phyloP scores from a whole-genome alignment of 2,888 invertebrate genomes.

The Chrysotoxum bicinctum region DNA sequence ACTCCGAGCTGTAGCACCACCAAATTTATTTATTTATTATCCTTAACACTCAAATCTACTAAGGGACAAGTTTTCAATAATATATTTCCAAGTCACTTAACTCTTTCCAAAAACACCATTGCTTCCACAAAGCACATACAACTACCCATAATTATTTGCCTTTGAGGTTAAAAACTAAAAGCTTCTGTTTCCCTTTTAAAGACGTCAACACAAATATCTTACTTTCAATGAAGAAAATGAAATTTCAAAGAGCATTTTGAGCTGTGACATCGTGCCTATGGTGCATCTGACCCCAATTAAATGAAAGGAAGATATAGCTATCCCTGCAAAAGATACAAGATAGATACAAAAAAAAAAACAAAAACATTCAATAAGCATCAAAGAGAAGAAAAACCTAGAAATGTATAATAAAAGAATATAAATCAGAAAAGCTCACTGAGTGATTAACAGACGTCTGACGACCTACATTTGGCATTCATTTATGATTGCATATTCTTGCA shows the following conservation, averaged over 20 bases:
- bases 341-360: too few relatives aligned
- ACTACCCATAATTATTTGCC: background rate
- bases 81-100: too few relatives aligned
- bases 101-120: too few relatives aligned
- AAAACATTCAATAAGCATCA: slow-evolving; percentile 37
- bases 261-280: background rate
- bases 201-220: background rate
- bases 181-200: background rate
- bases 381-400: slow-evolving; percentile 37
- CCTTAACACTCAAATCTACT: too few relatives aligned
- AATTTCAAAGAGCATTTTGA: slow-evolving; percentile 5
- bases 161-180: background rate
- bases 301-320: background rate
- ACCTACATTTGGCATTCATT: slow-evolving; percentile 43
- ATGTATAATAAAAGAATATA: slow-evolving; percentile 41
- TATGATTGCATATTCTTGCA: slow-evolving; percentile 43
- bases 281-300: slow-evolving; percentile 38
- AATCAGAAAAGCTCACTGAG: slow-evolving; percentile 51
- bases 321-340: slow-evolving; percentile 10
- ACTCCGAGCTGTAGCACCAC: too few relatives aligned
- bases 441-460: slow-evolving; percentile 71
- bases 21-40: too few relatives aligned
- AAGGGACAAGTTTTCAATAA: too few relatives aligned
- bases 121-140: too few relatives aligned
- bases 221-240: slow-evolving; percentile 31